Conservation (phyloP, 1,140 invertebrate genomes). For the Eumaeus atala region DNA sequence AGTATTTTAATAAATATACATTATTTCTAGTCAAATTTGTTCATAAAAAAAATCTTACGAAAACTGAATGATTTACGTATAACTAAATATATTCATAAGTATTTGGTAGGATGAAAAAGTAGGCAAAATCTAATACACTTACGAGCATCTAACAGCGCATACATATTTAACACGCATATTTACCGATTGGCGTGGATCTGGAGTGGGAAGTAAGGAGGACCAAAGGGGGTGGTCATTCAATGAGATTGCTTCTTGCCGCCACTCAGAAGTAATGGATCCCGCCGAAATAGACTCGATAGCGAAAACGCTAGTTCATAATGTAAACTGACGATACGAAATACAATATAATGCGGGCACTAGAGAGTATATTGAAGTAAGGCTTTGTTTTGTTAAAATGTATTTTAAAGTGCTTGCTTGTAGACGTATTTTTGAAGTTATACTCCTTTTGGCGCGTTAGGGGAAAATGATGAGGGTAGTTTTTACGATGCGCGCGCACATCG, state of each 20-base stretch:
- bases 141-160: conserved; percentile 67
- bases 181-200: conserved; percentile 68
- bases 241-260: conserved; percentile 75
- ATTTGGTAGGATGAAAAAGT: conserved; percentile 62
- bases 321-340: conserved; percentile 6
- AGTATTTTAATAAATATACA: too few relatives aligned
- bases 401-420: too few relatives aligned
- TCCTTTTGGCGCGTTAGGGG: too few relatives aligned
- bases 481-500: too few relatives aligned
- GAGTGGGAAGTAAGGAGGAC: conserved; percentile 30
- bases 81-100: conserved; percentile 9
- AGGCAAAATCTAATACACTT: conserved; percentile 72
- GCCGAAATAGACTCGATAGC: conserved; percentile 73
- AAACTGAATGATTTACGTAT: conserved; percentile 6
- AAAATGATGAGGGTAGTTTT: too few relatives aligned
- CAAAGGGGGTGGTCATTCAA: conserved; percentile 69
- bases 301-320: conserved; percentile 50
- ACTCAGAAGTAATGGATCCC: conserved; percentile 74
- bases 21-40: too few relatives aligned
- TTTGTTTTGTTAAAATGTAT: too few relatives aligned
- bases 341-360: too few relatives aligned
- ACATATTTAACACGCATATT: conserved; percentile 75
- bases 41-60: background rate
- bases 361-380: too few relatives aligned
- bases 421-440: too few relatives aligned